These are phyloP conservation scores for Drosophila mulleri DNA, from an alignment of 2,888 invertebrate genomes.

Conservation along the genomic window DNA sequence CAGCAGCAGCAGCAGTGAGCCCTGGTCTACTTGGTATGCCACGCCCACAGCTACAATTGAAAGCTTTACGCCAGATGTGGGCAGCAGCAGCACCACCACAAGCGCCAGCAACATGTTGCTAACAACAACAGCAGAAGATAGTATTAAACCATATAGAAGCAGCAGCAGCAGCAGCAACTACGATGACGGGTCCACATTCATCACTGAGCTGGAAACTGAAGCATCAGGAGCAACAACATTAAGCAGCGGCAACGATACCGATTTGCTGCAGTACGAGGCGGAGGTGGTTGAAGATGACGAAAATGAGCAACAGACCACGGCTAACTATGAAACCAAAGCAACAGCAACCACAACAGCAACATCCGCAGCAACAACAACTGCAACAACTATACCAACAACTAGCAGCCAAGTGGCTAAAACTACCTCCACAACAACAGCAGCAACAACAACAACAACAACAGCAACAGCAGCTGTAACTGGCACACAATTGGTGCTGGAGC, in stretches of 20 bases:
- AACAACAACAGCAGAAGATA: slow-evolving; percentile 65
- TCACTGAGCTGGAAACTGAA: slow-evolving; percentile 64
- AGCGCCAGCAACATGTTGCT: slow-evolving; percentile 54
- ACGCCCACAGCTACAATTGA: slow-evolving; percentile 64
- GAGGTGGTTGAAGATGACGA: slow-evolving; percentile 51
- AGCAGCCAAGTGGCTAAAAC: slow-evolving; percentile 25
- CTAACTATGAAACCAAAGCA: slow-evolving; percentile 72
- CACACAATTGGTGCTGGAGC: slow-evolving; percentile 58
- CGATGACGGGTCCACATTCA: slow-evolving; percentile 61
- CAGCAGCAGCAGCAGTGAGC: slow-evolving; percentile 55
- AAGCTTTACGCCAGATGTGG: slow-evolving; percentile 46
- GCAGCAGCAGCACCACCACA: slow-evolving; percentile 49
- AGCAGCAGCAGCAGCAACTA: slow-evolving; percentile 45
- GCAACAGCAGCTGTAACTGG: slow-evolving; percentile 24
- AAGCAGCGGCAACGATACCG: slow-evolving; percentile 58
- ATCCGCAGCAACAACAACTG: slow-evolving; percentile 34
- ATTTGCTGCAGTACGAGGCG: slow-evolving; percentile 57
- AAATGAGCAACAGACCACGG: slow-evolving; percentile 56
- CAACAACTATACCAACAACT: slow-evolving; percentile 24
- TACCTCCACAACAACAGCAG: slow-evolving; percentile 32
- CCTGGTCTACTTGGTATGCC: slow-evolving; percentile 68
- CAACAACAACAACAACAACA: slow-evolving; percentile 16
- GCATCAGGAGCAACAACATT: slow-evolving; percentile 45
- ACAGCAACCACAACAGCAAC: slow-evolving; percentile 50
- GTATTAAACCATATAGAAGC: slow-evolving; percentile 64